Base-by-base conservation (phyloP, 35 echinoderm and acorn worm species). In the Apostichopus parvimensis region DNA sequence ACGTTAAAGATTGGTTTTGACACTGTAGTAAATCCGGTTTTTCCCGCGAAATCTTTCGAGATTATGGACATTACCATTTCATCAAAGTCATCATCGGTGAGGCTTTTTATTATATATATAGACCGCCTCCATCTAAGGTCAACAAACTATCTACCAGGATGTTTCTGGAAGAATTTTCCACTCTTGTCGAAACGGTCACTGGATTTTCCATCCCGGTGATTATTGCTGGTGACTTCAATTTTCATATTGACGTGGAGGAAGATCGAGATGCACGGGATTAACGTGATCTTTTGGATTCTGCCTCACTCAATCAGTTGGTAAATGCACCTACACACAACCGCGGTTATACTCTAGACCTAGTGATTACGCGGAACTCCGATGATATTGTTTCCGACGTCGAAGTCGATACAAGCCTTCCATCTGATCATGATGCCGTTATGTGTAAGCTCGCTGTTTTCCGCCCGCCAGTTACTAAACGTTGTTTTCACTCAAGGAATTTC, bases 71-170 rank as follows among this genome's bases (percentile, higher is more conserved):
- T 92, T 24, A 92, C 90, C 18, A 64, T 92, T 82, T 57, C 90
- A 25, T 56, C 22, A 9, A 92, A 92, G 21, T 92, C 91, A 12
- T 92, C 91, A 4, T 92, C 79, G 9, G 24, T 82, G 15, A 82
- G 91, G 53, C 79, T 92, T 6, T 85, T 1, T 28, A 53, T 84
- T 11, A 85, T 92, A 64, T 92, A 64, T 85, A 92, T 23, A 60
- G 91, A 53, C 91, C 91, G 1, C 78, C 77, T 22, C 79, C 79
- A 82, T 92, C 79, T 13, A 92, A 70, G 64, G 79, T 54, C 53
- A 92, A 92, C 79, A 83, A 92, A 54, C 57, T 68, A 60, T 83
- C 91, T 22, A 68, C 91, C n/a, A 92, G 73, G 79, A 92, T 92
- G 79, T 85, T 92, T 22, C 70, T 92, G 14, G 57, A 82, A 0